phyloP scores from a whole-genome alignment of 1,140 invertebrate species.

The Panulirus ornatus region DNA sequence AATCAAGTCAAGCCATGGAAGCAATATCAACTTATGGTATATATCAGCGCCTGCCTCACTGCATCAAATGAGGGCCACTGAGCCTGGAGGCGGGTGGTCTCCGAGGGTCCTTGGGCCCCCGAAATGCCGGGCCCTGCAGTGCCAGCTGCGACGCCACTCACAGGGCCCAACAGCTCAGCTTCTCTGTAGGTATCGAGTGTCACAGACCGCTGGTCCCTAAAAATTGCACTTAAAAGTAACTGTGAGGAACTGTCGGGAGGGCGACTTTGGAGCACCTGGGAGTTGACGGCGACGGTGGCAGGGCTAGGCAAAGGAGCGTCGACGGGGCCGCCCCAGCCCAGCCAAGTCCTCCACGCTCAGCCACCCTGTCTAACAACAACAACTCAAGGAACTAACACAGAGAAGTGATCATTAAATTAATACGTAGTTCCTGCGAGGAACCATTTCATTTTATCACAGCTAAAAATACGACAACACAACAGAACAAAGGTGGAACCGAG shows the following conservation, averaged over 20 bases:
- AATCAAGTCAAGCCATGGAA: constrained; percentile 71
- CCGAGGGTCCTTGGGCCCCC: not conserved
- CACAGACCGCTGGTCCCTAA: constrained; percentile 72
- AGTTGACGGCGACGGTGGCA: constrained; percentile 55
- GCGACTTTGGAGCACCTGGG: constrained; percentile 58
- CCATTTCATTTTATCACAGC: constrained; percentile 70
- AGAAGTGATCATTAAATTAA: constrained; percentile 71
- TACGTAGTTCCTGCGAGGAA: constrained; percentile 63
- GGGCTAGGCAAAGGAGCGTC: constrained; percentile 13
- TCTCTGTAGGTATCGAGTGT: constrained; percentile 67
- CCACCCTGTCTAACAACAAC: constrained; percentile 61
- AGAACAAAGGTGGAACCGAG: constrained; percentile 72
- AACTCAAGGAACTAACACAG: constrained; percentile 73
- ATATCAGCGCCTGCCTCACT: constrained; percentile 63
- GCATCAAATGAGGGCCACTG: constrained; percentile 49
- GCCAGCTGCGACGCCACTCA: constrained; percentile 28
- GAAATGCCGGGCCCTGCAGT: not conserved
- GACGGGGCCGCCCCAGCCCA: constrained; percentile 14
- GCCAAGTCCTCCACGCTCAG: constrained; percentile 59
- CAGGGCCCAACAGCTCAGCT: constrained; percentile 43
- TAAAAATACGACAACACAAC: constrained; percentile 74
- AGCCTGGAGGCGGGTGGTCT: constrained; percentile 39
- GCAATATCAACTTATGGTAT: constrained; percentile 70
- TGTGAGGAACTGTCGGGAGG: constrained; percentile 72
- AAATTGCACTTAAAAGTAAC: constrained; percentile 74